A percentile compares a stretch with the other conserved stretches of the same genome.
These are phyloP conservation scores for Benitochromis conjunctus DNA, from an alignment of 2,113 vertebrate species.

Conservation along the genomic window DNA sequence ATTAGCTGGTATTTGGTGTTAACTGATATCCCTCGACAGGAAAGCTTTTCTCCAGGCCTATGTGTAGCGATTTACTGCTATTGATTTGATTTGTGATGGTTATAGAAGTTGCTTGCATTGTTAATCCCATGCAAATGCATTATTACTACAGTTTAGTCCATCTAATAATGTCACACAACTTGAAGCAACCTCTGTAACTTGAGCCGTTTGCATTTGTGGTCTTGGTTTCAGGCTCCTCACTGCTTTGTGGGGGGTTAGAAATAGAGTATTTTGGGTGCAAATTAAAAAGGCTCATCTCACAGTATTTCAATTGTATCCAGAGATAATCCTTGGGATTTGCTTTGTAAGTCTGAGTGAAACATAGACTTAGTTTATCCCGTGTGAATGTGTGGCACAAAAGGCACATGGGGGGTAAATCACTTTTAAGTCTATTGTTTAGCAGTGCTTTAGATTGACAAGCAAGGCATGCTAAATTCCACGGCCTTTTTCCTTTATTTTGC, in stretches of 20 bases:
- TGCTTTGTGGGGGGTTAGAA: background rate
- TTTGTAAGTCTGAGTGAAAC: conserved; percentile 8
- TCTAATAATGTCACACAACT: background rate
- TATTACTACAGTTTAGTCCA: background rate
- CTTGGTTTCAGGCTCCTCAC: background rate
- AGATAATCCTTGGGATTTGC: conserved; percentile 9
- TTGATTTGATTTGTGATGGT: background rate
- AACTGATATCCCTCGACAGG: background rate
- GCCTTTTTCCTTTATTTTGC: background rate
- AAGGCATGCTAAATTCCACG: background rate
- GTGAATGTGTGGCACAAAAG: background rate
- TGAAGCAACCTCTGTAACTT: background rate
- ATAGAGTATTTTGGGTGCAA: background rate
- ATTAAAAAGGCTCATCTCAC: background rate
- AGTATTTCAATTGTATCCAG: background rate
- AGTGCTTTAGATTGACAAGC: background rate
- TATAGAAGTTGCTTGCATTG: background rate
- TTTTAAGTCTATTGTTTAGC: background rate
- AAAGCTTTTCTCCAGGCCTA: background rate
- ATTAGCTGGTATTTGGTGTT: background rate
- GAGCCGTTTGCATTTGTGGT: background rate
- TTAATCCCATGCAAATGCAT: background rate
- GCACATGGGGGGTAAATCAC: background rate
- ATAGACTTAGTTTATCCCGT: background rate
- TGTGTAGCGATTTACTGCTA: background rate